Evolutionary conservation across 1,140 invertebrate genomes (phyloP).

Genomic region (Eurosta solidaginis): DNA sequence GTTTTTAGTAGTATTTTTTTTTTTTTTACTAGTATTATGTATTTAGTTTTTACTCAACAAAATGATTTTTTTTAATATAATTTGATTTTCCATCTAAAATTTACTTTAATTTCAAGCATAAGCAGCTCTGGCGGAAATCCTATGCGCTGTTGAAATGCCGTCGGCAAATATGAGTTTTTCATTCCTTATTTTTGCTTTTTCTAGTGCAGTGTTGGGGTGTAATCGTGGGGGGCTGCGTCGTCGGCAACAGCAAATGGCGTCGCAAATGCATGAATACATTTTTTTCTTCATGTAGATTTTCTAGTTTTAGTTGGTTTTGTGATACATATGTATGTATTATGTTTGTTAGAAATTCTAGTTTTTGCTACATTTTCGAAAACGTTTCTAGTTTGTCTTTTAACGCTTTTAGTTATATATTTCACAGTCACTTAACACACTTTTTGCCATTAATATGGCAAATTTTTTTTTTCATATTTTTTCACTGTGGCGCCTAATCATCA

Average conservation of each 20-base stretch:
- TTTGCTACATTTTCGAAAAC: not conserved
- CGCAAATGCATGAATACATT: slow-evolving; percentile 41
- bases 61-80: not conserved
- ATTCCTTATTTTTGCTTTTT: not conserved
- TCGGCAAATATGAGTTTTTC: not conserved
- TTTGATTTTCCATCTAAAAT: not conserved
- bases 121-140: too few relatives aligned
- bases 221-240: not conserved
- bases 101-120: too few relatives aligned
- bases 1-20: too few relatives aligned
- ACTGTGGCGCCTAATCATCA: slow-evolving; percentile 1
- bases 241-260: slow-evolving; percentile 35
- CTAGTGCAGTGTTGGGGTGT: not conserved
- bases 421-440: too few relatives aligned
- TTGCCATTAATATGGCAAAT: too few relatives aligned
- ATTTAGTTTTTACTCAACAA: too few relatives aligned
- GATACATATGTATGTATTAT: not conserved
- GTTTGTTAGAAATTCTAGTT: not conserved
- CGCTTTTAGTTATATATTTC: not conserved
- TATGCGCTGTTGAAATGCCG: not conserved
- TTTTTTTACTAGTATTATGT: too few relatives aligned
- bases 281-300: not conserved
- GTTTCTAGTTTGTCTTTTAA: not conserved
- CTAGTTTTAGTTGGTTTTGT: not conserved
- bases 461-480: too few relatives aligned